These are phyloP conservation scores for Gastrophysa polygoni DNA, from an alignment of 2,888 invertebrate genomes.

Conservation along the genomic window DNA sequence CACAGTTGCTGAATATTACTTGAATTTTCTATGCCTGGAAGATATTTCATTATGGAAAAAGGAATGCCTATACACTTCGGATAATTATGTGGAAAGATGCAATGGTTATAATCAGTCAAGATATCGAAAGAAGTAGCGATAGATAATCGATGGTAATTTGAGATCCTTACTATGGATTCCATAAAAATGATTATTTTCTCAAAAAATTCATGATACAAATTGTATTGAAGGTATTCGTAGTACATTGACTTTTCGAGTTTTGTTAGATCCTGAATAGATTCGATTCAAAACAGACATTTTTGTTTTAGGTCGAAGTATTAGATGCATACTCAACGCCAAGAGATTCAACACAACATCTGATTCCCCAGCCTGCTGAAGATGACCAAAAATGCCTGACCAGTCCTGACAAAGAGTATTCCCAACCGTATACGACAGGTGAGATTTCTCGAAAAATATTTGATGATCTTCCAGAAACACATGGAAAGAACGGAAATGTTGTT, in stretches of 20 bases:
- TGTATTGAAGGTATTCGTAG: no score
- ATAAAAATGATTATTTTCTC: background rate
- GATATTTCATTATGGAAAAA: constrained; percentile 19
- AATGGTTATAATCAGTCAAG: no score
- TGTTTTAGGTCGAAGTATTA: constrained; percentile 70
- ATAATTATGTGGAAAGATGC: constrained; percentile 21
- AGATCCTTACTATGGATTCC: no score
- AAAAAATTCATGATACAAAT: no score
- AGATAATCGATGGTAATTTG: no score
- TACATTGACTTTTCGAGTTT: no score
- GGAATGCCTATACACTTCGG: constrained; percentile 6
- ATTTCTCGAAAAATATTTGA: no score
- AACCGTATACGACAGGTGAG: constrained; percentile 63
- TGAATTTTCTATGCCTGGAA: constrained; percentile 33
- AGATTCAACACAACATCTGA: constrained; percentile 62
- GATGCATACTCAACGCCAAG: constrained; percentile 77
- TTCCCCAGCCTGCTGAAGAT: constrained; percentile 51
- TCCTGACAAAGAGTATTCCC: constrained; percentile 64
- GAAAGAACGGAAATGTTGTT: no score
- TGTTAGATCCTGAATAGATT: no score
- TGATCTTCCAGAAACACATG: no score
- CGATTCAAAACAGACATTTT: no score
- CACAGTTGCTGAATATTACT: constrained; percentile 34
- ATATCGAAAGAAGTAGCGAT: no score
- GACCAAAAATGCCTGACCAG: constrained; percentile 60